phyloP scores from a whole-genome alignment of 2,113 vertebrate genomes.

The Lampris incognitus region DNA sequence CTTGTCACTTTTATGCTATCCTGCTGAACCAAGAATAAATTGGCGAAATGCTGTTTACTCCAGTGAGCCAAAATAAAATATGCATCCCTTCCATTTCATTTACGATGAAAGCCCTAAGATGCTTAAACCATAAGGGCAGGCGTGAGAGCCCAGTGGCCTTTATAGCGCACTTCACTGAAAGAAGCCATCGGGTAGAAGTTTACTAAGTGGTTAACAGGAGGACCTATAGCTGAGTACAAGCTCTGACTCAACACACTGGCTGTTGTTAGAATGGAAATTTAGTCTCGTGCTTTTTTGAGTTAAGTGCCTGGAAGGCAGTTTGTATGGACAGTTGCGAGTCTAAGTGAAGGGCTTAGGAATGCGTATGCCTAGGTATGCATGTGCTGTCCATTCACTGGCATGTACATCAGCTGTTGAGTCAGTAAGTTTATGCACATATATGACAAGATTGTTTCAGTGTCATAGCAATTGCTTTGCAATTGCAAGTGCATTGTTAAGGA shows the following conservation, averaged over 20 bases:
- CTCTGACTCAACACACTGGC: conserved; percentile 37
- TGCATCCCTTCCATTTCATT: conserved; percentile 39
- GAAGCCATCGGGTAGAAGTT: conserved; percentile 36
- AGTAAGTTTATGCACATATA: too few relatives aligned
- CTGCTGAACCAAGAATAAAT: conserved; percentile 9
- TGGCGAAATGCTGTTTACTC: conserved; percentile 24
- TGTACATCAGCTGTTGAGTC: too few relatives aligned
- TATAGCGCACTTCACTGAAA: conserved; percentile 45
- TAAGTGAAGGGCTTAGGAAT: too few relatives aligned
- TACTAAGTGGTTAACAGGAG: conserved; percentile 48
- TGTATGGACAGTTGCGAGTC: background rate
- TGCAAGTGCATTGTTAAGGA: too few relatives aligned
- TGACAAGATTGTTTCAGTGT: too few relatives aligned
- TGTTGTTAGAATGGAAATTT: conserved; percentile 22
- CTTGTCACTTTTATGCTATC: conserved; percentile 3
- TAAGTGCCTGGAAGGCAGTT: background rate
- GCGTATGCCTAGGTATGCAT: too few relatives aligned
- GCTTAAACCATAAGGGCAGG: conserved; percentile 30
- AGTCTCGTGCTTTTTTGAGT: background rate
- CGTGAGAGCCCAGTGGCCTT: conserved; percentile 34
- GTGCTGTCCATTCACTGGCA: too few relatives aligned
- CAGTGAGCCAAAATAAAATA: conserved; percentile 36
- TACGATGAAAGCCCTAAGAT: conserved; percentile 25
- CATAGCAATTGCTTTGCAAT: too few relatives aligned
- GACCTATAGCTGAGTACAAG: conserved; percentile 15